These are phyloP conservation scores for Maconellicoccus hirsutus DNA, from an alignment of 1,140 invertebrate species.

Conservation along the genomic window DNA sequence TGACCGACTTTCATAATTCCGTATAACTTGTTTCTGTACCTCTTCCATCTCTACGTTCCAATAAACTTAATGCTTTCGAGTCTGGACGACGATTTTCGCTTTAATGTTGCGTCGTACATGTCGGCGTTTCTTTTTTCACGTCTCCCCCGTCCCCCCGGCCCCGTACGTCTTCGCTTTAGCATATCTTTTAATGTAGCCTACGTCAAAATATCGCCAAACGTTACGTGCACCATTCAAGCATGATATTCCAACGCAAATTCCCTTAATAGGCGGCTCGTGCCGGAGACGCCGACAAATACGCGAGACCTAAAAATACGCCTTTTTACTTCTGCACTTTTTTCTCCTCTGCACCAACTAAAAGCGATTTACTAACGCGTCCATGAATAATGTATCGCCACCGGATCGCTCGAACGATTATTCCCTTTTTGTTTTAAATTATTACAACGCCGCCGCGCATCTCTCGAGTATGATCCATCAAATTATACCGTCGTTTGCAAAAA, in stretches of 20 bases:
- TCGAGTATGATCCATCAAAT: not conserved
- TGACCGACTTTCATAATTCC: not conserved
- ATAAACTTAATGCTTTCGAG: not conserved
- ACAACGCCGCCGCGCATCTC: not conserved
- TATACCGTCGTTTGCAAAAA: not conserved
- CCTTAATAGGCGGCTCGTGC: conserved; percentile 1
- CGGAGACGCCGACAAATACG: not conserved
- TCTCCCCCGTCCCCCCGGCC: no score
- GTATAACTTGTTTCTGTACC: not conserved
- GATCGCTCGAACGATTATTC: not conserved
- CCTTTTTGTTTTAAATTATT: not conserved
- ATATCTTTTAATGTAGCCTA: not conserved
- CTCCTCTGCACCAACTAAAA: no score
- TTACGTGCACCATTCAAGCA: not conserved
- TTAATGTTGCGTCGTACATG: not conserved
- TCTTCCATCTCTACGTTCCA: not conserved
- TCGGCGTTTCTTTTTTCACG: no score
- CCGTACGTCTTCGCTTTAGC: not conserved
- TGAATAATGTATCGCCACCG: not conserved
- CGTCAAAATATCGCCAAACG: not conserved
- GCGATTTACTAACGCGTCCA: not conserved
- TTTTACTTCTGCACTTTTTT: not conserved
- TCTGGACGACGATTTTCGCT: not conserved
- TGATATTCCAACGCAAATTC: not conserved
- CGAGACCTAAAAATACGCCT: not conserved